Base-by-base conservation (phyloP, 2,888 invertebrate species). In the Aquatica leii region DNA sequence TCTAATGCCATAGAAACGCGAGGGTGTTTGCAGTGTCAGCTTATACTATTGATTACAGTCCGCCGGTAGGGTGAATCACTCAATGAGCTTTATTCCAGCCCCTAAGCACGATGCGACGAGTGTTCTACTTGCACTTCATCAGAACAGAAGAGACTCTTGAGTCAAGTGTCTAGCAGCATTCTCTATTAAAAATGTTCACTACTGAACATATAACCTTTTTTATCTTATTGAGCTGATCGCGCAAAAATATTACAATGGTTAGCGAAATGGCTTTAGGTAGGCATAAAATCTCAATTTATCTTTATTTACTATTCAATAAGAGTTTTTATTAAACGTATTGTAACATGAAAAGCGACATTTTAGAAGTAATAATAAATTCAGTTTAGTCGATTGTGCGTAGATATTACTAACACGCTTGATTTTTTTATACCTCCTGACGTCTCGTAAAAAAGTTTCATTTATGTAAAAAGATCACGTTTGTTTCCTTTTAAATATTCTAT, bases 11-110 rank as follows among this genome's bases (percentile, higher is more conserved):
- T 17, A 49, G 57, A 51, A 57, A 43, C 43, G 34, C 46, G 14
- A 48, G 59, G 59, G 55, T 46, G 50, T 56, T 43, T 64, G 64
- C 64, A 59, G 50, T 59, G 64, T 64, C 64, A 64, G 59, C 64
- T 17, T 43, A 18, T 43, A 15, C 59, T 64, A 64, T 64, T 64
- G 64, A 64, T 64, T 64, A 59, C 59, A 49, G 52, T 37, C 46
- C 53, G 54, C 40, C 37, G 51, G 46, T 34, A 63, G 59, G 56
- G 55, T 64, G 64, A 64, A 64, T 64, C 64, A 64, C 48, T 59
- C 59, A 51, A 64, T 64, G 56, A 52, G 64, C 55, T 64, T 60
- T 64, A 60, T 50, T 60, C 51, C 53, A 41, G 56, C 64, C 64
- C 52, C 37, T 24, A 64, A 63, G 54, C 41, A 58, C 41, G 18